Conservation (phyloP, 2,888 invertebrate genomes). For the Drosophila aldrichi region DNA sequence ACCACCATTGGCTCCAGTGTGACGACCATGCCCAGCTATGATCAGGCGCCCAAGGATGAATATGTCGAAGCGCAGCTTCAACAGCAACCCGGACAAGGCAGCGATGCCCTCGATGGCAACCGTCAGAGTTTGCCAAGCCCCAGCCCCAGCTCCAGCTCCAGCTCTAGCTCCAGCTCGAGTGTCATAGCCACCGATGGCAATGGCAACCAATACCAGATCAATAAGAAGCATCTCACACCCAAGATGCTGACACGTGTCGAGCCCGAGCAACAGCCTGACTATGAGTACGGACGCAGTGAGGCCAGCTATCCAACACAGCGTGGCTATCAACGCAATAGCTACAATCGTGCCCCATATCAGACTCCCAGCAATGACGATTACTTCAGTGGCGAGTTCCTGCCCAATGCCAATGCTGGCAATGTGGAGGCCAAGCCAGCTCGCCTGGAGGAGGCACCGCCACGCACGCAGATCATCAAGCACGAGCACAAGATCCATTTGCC, state of each 20-base stretch:
- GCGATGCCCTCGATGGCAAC: slow-evolving; percentile 51
- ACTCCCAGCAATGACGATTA: slow-evolving; percentile 73
- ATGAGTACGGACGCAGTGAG: slow-evolving; percentile 64
- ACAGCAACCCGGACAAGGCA: slow-evolving; percentile 49
- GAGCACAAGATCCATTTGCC: slow-evolving; percentile 81
- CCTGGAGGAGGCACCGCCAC: slow-evolving; percentile 59
- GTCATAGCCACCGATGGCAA: slow-evolving; percentile 67
- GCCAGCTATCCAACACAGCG: slow-evolving; percentile 45
- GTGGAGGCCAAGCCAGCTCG: slow-evolving; percentile 78
- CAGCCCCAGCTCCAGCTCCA: slow-evolving; percentile 11
- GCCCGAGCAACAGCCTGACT: slow-evolving; percentile 62
- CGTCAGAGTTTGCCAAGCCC: slow-evolving; percentile 30
- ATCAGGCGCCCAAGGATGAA: slow-evolving; percentile 68
- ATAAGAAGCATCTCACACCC: slow-evolving; percentile 68
- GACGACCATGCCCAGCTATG: slow-evolving; percentile 75
- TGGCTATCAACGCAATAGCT: slow-evolving; percentile 66
- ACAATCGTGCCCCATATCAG: slow-evolving; percentile 60
- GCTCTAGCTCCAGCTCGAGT: slow-evolving; percentile 14
- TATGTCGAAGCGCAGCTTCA: slow-evolving; percentile 70
- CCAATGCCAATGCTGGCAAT: slow-evolving; percentile 63
- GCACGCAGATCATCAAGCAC: slow-evolving; percentile 70
- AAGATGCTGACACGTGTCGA: slow-evolving; percentile 76
- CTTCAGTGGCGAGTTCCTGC: slow-evolving; percentile 71
- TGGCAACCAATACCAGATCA: slow-evolving; percentile 73
- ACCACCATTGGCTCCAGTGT: slow-evolving; percentile 71